A percentile compares a stretch with the other conserved stretches of the same genome.
phyloP scores from a whole-genome alignment of 2,113 vertebrate genomes.

The Cacatua alba region DNA sequence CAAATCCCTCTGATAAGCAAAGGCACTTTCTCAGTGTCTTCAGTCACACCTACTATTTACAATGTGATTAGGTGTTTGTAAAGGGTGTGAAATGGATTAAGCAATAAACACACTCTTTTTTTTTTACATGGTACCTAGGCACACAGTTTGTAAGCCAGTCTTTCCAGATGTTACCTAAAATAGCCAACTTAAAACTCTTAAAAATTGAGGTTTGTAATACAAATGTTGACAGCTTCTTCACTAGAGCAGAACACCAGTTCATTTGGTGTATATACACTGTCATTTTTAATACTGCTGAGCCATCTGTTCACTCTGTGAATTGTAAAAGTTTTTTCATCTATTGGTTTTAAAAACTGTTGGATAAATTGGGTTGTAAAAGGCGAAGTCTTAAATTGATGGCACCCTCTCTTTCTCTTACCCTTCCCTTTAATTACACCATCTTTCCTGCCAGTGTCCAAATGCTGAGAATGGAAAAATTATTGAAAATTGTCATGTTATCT shows the following conservation, averaged over 20 bases:
- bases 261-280: slow-evolving; percentile 44
- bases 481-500: slow-evolving; percentile 32
- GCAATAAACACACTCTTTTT: background rate
- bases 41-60: background rate
- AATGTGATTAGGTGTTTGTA: background rate
- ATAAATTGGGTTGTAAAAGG: slow-evolving; percentile 49
- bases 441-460: background rate
- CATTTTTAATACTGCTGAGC: slow-evolving; percentile 61
- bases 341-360: slow-evolving; percentile 22
- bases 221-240: slow-evolving; percentile 71
- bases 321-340: slow-evolving; percentile 48
- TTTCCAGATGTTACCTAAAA: slow-evolving; percentile 71
- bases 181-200: slow-evolving; percentile 63
- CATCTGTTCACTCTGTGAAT: slow-evolving; percentile 67
- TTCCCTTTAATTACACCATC: background rate
- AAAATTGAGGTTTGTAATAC: slow-evolving; percentile 55
- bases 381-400: slow-evolving; percentile 39
- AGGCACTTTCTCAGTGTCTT: background rate
- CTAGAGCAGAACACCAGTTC: slow-evolving; percentile 63
- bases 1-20: background rate
- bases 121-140: background rate
- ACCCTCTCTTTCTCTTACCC: background rate
- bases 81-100: background rate
- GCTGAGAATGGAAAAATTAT: background rate
- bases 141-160: background rate